Base-by-base conservation (phyloP, 2,888 invertebrate genomes). In the Leptinotarsa juncta region DNA sequence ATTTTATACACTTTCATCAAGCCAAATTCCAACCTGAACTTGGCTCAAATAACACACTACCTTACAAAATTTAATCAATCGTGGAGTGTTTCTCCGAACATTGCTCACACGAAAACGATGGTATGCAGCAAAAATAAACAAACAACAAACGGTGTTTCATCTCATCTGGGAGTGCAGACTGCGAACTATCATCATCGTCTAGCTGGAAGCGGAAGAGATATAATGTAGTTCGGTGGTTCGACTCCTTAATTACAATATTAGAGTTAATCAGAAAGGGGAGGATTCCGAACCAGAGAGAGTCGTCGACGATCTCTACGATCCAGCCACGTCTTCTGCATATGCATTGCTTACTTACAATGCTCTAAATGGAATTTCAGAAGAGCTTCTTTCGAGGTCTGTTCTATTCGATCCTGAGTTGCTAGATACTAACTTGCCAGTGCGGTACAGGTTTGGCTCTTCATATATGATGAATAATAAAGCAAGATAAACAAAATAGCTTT, bases 181-280 rank as follows among this genome's bases (percentile, higher is more conserved):
- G 53, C 26, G 15, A 67, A 67, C 62, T 62, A 62, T 62, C 26
- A 26, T 60, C 16, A 67, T 67, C 67, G 50, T 67, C 67, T 51
- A 14, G 15, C 62, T 62, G 32, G 42, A 62, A 62, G n/a, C 5
- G 62, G 62, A 62, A 62, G 62, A 62, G 62, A 62, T 65, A 62
- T n/a, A 65, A 55, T 76, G 53, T 48, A 78, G 77, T 80, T 81
- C 78, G 79, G 80, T 70, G 81, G 81, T 81, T 81, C 79, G 80
- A 81, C 81, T 81, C 80, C 81, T 82, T 82, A 82, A 82, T 82
- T 83, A 81, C 82, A 82, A 83, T 82, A 82, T 83, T 82, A 82
- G 82, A 82, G 81, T 82, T 83, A 83, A 83, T 83, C 82, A 83
- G 82, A 80, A 83, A 83, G 82, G 81, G 81, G 81, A 77, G 80